Conservation (phyloP, 2,113 vertebrate species). For the Hepsetus odoe region DNA sequence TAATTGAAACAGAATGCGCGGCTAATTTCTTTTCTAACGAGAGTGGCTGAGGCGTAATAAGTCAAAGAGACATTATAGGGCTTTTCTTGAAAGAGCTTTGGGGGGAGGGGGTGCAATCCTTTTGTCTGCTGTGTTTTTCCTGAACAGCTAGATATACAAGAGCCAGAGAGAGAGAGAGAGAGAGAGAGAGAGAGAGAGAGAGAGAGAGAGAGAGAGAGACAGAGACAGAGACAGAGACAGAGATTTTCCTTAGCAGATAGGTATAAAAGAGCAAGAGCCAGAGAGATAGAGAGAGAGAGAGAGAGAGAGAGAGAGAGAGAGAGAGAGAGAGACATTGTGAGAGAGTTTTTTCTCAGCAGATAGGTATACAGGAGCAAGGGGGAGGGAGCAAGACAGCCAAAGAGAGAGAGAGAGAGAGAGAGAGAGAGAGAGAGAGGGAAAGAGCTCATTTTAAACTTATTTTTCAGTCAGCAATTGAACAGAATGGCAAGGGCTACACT, state of each 20-base stretch:
- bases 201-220: too few relatives aligned
- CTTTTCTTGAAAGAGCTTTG: conserved; percentile 46
- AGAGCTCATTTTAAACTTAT: background rate
- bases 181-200: too few relatives aligned
- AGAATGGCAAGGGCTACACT: background rate
- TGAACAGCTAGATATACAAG: too few relatives aligned
- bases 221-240: too few relatives aligned
- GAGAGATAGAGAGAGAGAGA: too few relatives aligned
- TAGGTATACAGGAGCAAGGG: conserved; percentile 36
- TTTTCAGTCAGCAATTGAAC: background rate
- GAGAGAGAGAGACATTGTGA: too few relatives aligned
- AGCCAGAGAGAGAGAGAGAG: too few relatives aligned
- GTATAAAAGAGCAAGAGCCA: too few relatives aligned
- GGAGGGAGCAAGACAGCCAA: conserved; percentile 13
- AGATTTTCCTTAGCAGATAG: conserved; percentile 5
- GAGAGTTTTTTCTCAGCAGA: conserved; percentile 49
- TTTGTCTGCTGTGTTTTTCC: conserved; percentile 23
- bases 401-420: background rate
- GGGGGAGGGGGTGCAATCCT: background rate
- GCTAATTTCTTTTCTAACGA: conserved; percentile 81
- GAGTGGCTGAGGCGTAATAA: conserved; percentile 64
- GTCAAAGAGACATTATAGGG: conserved; percentile 51
- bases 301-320: too few relatives aligned
- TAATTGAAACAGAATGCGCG: conserved; percentile 81
- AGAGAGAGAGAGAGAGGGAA: background rate